These are phyloP conservation scores for Hecatera dysodea DNA, from an alignment of 2,888 invertebrate species.

Conservation along the genomic window DNA sequence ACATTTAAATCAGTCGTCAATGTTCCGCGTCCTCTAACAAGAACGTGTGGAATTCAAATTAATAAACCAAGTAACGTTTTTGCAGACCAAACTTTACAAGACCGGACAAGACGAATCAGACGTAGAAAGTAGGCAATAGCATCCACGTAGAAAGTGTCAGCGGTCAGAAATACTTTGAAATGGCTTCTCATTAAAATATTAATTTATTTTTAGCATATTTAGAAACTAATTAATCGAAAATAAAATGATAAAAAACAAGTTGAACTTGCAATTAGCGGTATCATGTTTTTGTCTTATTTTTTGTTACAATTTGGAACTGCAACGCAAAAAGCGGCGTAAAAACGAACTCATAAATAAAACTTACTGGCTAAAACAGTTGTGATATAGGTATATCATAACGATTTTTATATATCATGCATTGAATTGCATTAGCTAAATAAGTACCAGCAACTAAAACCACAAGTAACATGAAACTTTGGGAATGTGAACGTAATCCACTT, in stretches of 20 bases:
- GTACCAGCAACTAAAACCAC: constrained; percentile 65
- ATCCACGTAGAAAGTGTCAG: constrained; percentile 57
- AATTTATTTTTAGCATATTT: constrained; percentile 34
- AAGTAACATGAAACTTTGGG: constrained; percentile 71
- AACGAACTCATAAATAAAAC: not conserved
- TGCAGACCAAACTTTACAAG: constrained; percentile 34
- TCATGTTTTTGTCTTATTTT: constrained; percentile 5
- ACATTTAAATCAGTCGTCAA: constrained; percentile 36
- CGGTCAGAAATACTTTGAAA: constrained; percentile 21
- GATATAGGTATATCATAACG: too few species aligned
- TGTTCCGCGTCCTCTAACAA: constrained; percentile 15
- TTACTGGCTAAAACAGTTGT: constrained; percentile 7
- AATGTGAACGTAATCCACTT: constrained; percentile 60
- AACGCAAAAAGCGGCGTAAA: not conserved
- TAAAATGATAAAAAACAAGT: not conserved
- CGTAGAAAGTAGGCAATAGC: constrained; percentile 55
- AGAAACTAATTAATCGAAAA: constrained; percentile 15
- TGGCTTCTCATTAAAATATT: constrained; percentile 48
- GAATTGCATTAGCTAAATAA: constrained; percentile 50
- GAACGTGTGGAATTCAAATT: constrained; percentile 37
- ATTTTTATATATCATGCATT: constrained; percentile 43
- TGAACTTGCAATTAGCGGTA: not conserved
- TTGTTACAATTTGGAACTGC: constrained; percentile 5
- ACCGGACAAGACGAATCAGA: constrained; percentile 4
- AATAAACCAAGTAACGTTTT: constrained; percentile 44